Evolutionary conservation across 1,140 invertebrate species (phyloP).

Genomic region (Bombus ignitus): DNA sequence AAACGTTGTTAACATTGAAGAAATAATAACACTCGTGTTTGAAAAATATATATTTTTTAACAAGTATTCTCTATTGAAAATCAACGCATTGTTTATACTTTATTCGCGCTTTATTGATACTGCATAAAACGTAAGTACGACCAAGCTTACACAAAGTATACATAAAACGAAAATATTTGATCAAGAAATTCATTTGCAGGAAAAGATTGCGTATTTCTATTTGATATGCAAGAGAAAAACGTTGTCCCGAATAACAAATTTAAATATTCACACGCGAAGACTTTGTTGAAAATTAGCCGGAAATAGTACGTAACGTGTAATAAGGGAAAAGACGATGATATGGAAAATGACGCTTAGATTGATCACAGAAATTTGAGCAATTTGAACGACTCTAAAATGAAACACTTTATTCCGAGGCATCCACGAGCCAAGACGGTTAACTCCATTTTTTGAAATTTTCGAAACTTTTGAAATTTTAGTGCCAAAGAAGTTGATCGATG

Average conservation of each 20-base stretch:
- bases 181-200: background rate
- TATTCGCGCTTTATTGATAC: background rate
- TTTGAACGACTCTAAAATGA: background rate
- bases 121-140: background rate
- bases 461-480: too few species aligned
- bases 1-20: background rate
- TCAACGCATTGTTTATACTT: background rate
- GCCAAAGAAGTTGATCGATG: too few species aligned
- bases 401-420: too few species aligned
- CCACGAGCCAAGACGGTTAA: too few species aligned
- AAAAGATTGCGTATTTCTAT: background rate
- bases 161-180: background rate
- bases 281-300: background rate
- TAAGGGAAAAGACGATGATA: background rate
- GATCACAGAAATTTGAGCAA: background rate
- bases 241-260: background rate
- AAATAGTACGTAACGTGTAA: background rate
- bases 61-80: background rate
- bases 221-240: background rate
- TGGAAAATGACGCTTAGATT: background rate
- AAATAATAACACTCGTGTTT: background rate
- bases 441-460: too few species aligned
- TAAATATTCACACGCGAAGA: background rate
- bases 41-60: conserved; percentile 17
- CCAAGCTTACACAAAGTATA: background rate